phyloP scores from a whole-genome alignment of 1,140 invertebrate genomes.

The Arion vulgaris region DNA sequence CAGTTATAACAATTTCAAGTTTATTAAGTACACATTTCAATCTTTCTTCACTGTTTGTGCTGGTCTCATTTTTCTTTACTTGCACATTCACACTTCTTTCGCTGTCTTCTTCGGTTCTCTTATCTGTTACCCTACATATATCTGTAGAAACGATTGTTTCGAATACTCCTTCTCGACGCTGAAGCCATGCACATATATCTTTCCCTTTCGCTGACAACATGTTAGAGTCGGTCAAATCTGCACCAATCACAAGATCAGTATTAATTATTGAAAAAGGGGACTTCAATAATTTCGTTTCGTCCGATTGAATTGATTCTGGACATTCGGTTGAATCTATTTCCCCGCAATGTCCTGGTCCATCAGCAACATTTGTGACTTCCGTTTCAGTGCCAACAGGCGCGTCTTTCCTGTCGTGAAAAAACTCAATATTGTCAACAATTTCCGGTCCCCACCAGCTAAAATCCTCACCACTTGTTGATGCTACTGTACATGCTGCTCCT shows the following conservation, averaged over 20 bases:
- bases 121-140: too few species aligned
- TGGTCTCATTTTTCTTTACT: not conserved
- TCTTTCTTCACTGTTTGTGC: not conserved
- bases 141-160: too few species aligned
- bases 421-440: not conserved
- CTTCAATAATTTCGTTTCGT: not conserved
- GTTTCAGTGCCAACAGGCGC: not conserved
- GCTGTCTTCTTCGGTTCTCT: too few species aligned
- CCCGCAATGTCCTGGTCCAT: not conserved
- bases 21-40: too few species aligned
- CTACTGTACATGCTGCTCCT: not conserved
- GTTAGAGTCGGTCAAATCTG: not conserved
- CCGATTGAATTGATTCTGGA: not conserved
- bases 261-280: too few species aligned
- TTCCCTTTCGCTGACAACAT: not conserved
- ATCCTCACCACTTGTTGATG: slow-evolving; percentile 10
- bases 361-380: not conserved
- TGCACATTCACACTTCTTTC: too few species aligned
- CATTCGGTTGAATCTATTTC: not conserved
- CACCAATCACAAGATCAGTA: not conserved
- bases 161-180: too few species aligned
- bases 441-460: slow-evolving; percentile 17
- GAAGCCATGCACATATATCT: too few species aligned
- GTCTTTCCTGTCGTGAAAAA: not conserved
- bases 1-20: too few species aligned